A percentile compares a stretch with the other conserved stretches of the same genome.
Conservation (phyloP, 2,888 invertebrate species). For the Drosophila percnosoma region DNA sequence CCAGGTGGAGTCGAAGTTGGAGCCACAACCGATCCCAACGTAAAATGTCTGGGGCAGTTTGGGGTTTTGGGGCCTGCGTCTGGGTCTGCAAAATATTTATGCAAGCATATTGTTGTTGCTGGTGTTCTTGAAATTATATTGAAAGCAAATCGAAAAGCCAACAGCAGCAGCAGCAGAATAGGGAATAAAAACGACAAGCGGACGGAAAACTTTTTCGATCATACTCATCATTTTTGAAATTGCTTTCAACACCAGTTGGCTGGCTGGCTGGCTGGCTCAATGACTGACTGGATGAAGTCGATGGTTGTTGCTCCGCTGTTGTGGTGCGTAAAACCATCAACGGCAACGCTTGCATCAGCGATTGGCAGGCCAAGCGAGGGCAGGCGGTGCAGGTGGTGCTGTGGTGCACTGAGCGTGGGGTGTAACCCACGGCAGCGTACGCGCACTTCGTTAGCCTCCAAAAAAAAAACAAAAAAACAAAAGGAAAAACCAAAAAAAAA, state of each 20-base stretch:
- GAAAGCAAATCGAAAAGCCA: constrained; percentile 77
- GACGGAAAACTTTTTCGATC: constrained; percentile 75
- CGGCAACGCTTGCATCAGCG: constrained; percentile 70
- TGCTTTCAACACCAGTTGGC: constrained; percentile 83
- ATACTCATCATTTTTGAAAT: constrained; percentile 84
- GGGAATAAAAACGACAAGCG: constrained; percentile 25
- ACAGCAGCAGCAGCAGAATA: constrained; percentile 47
- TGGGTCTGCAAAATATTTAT: constrained; percentile 58
- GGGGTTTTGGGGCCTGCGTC: constrained; percentile 6
- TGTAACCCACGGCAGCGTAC: constrained; percentile 71
- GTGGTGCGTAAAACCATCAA: constrained; percentile 78
- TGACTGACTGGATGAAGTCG: constrained; percentile 8
- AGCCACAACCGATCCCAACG: constrained; percentile 9
- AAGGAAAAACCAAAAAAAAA: not conserved
- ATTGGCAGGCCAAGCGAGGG: constrained; percentile 31
- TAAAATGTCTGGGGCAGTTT: constrained; percentile 15
- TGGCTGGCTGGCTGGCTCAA: constrained; percentile 43
- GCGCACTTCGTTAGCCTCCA: constrained; percentile 71
- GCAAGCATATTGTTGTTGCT: constrained; percentile 47
- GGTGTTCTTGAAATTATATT: constrained; percentile 60
- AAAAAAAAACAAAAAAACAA: not conserved
- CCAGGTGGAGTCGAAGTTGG: constrained; percentile 49
- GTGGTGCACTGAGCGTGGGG: constrained; percentile 52
- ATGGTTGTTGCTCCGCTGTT: constrained; percentile 8
- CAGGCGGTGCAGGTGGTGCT: constrained; percentile 27